Evolutionary conservation across 2,113 vertebrate species (phyloP).

Genomic region (Illadopsis cleaveri): DNA sequence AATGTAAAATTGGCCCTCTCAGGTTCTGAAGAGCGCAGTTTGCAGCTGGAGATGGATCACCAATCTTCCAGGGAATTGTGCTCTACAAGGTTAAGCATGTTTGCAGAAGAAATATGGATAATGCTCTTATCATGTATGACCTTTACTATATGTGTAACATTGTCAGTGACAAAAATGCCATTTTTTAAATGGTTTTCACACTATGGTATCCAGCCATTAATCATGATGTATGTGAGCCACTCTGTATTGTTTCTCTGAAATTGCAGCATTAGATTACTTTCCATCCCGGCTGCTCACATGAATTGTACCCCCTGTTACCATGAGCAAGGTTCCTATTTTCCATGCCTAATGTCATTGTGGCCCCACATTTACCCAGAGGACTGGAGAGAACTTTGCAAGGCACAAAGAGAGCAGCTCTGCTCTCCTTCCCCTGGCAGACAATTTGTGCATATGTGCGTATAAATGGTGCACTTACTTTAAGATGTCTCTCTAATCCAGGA

Average conservation of each 20-base stretch:
- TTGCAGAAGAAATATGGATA: conserved; percentile 68
- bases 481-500: conserved; percentile 38
- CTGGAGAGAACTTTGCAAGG: not conserved
- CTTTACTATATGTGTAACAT: conserved; percentile 63
- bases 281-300: not conserved
- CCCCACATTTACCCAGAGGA: conserved; percentile 13
- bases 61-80: conserved; percentile 50
- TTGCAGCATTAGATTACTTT: conserved; percentile 46
- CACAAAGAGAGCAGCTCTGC: not conserved
- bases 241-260: conserved; percentile 49
- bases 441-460: conserved; percentile 31
- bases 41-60: conserved; percentile 52
- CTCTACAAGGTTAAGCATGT: conserved; percentile 70
- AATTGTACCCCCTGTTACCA: conserved; percentile 13
- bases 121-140: conserved; percentile 68
- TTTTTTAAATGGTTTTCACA: conserved; percentile 72
- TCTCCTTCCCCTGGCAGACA: not conserved
- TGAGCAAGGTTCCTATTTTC: conserved; percentile 34
- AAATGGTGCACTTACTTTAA: conserved; percentile 35
- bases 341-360: not conserved
- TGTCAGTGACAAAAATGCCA: conserved; percentile 69
- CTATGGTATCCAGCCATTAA: conserved; percentile 66
- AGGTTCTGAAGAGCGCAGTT: conserved; percentile 15
- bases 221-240: conserved; percentile 52
- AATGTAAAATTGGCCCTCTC: conserved; percentile 54